These are phyloP conservation scores for Pseudonaja textilis DNA, from an alignment of 2,113 vertebrate species.

Conservation along the genomic window DNA sequence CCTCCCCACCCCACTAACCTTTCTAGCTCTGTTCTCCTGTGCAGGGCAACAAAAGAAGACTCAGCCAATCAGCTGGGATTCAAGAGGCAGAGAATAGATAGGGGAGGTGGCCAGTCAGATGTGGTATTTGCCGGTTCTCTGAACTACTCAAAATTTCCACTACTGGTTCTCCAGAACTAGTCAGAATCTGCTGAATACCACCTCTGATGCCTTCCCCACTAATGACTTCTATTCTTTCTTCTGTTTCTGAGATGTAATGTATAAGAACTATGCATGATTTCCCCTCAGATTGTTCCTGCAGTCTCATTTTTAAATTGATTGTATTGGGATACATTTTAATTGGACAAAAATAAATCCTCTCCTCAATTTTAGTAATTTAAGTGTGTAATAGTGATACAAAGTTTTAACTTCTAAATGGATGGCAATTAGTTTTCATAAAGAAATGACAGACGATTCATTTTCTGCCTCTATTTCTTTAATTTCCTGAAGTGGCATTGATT, in stretches of 20 bases:
- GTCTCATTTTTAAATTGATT: background rate
- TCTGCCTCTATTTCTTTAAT: constrained; percentile 15
- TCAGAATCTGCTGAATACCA: too few species aligned
- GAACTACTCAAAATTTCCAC: too few species aligned
- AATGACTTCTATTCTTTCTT: background rate
- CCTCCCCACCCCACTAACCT: too few species aligned
- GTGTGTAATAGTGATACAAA: background rate
- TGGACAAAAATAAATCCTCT: background rate
- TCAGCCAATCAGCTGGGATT: too few species aligned
- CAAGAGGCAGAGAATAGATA: too few species aligned
- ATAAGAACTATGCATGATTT: background rate
- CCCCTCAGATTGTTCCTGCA: background rate
- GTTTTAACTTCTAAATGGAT: background rate
- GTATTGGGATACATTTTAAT: background rate
- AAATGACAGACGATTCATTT: background rate
- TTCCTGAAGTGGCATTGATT: constrained; percentile 21
- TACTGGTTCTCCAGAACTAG: too few species aligned
- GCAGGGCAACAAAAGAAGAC: too few species aligned
- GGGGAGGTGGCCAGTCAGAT: too few species aligned
- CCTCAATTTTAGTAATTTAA: background rate
- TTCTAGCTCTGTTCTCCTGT: too few species aligned
- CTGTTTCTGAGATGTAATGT: background rate
- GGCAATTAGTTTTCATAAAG: background rate
- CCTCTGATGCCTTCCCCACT: background rate
- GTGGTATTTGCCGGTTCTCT: too few species aligned